These are phyloP conservation scores for Stegodyphus dumicola DNA, from an alignment of 1,140 invertebrate genomes.

Conservation along the genomic window DNA sequence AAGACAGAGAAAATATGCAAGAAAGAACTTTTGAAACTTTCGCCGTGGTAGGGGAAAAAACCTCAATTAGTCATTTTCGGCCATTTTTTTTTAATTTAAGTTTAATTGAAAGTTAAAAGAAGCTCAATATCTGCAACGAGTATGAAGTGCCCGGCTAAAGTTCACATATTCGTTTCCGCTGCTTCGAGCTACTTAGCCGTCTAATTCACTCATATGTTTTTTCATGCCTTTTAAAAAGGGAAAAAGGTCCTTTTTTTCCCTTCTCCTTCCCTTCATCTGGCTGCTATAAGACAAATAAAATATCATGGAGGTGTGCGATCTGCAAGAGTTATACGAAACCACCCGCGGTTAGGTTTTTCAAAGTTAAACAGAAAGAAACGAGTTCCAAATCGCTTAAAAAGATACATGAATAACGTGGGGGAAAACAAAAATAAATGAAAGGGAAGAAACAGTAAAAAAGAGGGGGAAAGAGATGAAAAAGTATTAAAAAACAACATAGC, in stretches of 20 bases:
- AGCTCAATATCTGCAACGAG: constrained; percentile 46
- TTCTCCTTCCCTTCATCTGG: constrained; percentile 17
- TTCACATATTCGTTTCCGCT: constrained; percentile 42
- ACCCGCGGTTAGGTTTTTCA: constrained; percentile 55
- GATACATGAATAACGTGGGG: constrained; percentile 6
- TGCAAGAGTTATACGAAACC: constrained; percentile 28
- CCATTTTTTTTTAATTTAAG: constrained; percentile 31
- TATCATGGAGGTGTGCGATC: constrained; percentile 16
- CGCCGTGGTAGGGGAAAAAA: constrained; percentile 7
- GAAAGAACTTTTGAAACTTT: neutral
- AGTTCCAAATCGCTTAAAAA: constrained; percentile 56
- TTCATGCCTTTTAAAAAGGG: constrained; percentile 12
- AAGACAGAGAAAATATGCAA: neutral
- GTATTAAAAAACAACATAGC: constrained; percentile 43
- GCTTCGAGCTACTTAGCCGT: constrained; percentile 33
- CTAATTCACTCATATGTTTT: constrained; percentile 40
- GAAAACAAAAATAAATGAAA: neutral
- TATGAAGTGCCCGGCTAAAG: constrained; percentile 27
- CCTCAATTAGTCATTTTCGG: constrained; percentile 56
- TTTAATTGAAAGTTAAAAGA: constrained; percentile 61
- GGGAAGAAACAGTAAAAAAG: constrained; percentile 15
- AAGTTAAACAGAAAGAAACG: constrained; percentile 56
- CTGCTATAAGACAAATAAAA: constrained; percentile 53
- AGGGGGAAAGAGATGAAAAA: neutral
- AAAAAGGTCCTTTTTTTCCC: neutral